A percentile compares a stretch with the other conserved stretches of the same genome.
These are phyloP conservation scores for Sapajus apella DNA, from an alignment of 2,113 vertebrate genomes.

Conservation along the genomic window DNA sequence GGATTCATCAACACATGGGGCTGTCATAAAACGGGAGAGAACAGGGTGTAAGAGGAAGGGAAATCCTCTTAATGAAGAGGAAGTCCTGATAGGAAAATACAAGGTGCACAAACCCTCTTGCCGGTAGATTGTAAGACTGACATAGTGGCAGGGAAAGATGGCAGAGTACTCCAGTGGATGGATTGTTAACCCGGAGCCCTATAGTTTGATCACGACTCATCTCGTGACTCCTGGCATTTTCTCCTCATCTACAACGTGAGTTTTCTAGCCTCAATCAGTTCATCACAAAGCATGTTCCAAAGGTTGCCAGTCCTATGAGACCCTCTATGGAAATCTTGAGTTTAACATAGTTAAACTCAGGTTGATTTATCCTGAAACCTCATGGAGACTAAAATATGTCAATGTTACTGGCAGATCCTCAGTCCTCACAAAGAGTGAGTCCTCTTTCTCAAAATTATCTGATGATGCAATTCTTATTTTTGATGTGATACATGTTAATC, in stretches of 20 bases:
- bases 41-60: conserved; percentile 57
- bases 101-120: not conserved
- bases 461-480: not conserved
- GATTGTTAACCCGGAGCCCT: not conserved
- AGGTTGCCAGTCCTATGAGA: not conserved
- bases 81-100: not conserved
- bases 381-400: not conserved
- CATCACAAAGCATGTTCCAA: not conserved
- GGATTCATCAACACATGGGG: conserved; percentile 83
- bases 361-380: not conserved
- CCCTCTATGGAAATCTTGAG: not conserved
- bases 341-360: not conserved
- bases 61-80: not conserved
- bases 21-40: conserved; percentile 73
- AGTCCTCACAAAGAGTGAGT: not conserved
- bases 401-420: not conserved
- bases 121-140: not conserved
- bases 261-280: rapidly evolving
- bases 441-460: not conserved
- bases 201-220: not conserved
- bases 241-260: not conserved
- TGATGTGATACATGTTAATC: not conserved
- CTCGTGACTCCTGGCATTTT: not conserved
- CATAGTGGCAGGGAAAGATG: not conserved
- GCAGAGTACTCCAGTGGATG: not conserved